phyloP scores from a whole-genome alignment of 2,888 invertebrate species.

The Lomographa bimaculata region DNA sequence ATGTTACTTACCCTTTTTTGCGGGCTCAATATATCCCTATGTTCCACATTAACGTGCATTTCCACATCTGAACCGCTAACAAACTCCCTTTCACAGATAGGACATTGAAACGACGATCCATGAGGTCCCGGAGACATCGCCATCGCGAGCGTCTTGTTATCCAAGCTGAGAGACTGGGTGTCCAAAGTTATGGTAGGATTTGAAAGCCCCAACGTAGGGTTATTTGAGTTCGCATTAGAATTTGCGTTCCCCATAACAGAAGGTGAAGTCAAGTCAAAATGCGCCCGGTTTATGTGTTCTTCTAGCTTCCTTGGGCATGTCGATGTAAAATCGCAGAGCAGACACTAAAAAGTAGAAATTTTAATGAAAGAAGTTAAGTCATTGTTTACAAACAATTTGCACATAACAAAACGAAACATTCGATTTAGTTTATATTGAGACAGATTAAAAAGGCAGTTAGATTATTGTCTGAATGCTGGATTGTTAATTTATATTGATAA shows the following conservation, averaged over 20 bases:
- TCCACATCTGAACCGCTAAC: conserved; percentile 90
- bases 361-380: conserved; percentile 9
- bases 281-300: conserved; percentile 92
- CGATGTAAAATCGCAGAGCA: conserved; percentile 90
- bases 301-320: conserved; percentile 89
- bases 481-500: conserved; percentile 6
- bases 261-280: conserved; percentile 92
- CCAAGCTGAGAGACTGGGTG: conserved; percentile 50
- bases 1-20: conserved; percentile 71
- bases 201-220: conserved; percentile 56
- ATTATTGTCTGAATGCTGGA: background rate
- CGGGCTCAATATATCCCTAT: conserved; percentile 91
- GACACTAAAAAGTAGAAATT: conserved; percentile 81
- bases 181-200: conserved; percentile 63
- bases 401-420: too few relatives aligned
- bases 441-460: too few relatives aligned
- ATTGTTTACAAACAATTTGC: conserved; percentile 1
- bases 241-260: conserved; percentile 74
- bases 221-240: conserved; percentile 61
- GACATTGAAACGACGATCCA: conserved; percentile 86
- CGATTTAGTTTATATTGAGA: too few relatives aligned
- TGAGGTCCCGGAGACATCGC: conserved; percentile 75
- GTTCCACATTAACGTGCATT: conserved; percentile 93
- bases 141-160: conserved; percentile 59
- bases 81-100: conserved; percentile 89